Conservation (phyloP, 2,797 vertebrate genomes). For the Poecilia picta region DNA sequence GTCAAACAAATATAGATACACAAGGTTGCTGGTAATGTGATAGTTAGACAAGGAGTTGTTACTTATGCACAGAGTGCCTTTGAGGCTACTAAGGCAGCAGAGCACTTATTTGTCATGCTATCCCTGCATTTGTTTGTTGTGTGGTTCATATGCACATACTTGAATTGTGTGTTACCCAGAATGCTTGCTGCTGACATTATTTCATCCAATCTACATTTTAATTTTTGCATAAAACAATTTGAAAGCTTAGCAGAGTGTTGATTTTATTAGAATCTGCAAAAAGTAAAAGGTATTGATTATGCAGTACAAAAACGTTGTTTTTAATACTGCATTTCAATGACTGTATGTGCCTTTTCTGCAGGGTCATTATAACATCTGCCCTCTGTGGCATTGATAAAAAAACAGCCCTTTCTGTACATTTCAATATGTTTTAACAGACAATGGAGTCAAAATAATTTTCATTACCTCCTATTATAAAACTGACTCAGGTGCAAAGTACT, state of each 20-base stretch:
- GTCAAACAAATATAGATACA: slow-evolving; percentile 5
- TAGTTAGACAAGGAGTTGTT: slow-evolving; percentile 84
- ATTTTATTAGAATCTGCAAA: too few species aligned
- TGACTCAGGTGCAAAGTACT: neutral
- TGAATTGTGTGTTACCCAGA: neutral
- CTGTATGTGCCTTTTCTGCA: neutral
- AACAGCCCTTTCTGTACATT: neutral
- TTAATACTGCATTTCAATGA: neutral
- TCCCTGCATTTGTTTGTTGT: neutral
- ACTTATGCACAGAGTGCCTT: slow-evolving; percentile 55
- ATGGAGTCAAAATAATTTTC: neutral
- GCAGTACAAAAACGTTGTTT: neutral
- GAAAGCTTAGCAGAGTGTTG: neutral
- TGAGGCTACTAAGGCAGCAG: slow-evolving; percentile 83
- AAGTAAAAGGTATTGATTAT: neutral
- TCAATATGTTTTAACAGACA: neutral
- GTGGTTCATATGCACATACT: neutral
- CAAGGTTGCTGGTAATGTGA: slow-evolving; percentile 21
- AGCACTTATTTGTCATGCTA: slow-evolving; percentile 54
- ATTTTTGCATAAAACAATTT: neutral
- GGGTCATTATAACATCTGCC: neutral
- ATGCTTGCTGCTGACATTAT: neutral
- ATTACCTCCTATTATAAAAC: neutral
- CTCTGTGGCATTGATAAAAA: neutral
- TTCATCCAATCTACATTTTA: neutral